phyloP scores from a whole-genome alignment of 1,140 invertebrate genomes.

The Lepidurus packardi region DNA sequence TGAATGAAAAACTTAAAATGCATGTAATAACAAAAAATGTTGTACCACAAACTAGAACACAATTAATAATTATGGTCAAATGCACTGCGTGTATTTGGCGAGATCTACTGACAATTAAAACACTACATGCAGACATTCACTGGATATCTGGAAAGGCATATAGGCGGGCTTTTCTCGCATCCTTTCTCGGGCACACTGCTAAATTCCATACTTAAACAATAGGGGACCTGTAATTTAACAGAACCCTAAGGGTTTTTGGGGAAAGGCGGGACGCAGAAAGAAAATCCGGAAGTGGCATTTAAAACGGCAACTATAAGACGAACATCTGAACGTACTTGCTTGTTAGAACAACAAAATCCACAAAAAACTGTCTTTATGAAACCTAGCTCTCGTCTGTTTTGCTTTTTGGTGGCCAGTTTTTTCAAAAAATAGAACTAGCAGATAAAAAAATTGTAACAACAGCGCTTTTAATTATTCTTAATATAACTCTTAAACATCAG shows the following conservation, averaged over 20 bases:
- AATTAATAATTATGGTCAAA: neutral
- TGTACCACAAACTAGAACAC: neutral
- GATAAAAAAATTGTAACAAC: neutral
- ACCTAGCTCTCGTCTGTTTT: neutral
- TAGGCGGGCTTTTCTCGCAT: too few relatives aligned
- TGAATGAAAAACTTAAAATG: neutral
- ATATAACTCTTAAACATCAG: neutral
- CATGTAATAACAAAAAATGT: neutral
- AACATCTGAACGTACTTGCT: too few relatives aligned
- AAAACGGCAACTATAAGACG: too few relatives aligned
- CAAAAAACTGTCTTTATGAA: neutral
- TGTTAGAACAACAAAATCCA: neutral
- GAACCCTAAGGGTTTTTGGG: too few relatives aligned
- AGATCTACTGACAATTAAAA: neutral
- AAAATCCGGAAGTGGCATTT: too few relatives aligned
- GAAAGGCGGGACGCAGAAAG: too few relatives aligned
- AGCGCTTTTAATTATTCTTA: neutral
- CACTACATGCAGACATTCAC: constrained; percentile 3
- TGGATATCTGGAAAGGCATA: neutral
- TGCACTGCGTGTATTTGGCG: constrained; percentile 1
- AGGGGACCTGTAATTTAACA: too few relatives aligned
- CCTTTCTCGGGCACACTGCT: too few relatives aligned
- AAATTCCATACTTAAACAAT: too few relatives aligned
- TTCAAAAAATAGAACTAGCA: neutral
- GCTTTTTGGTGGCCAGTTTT: neutral